Evolutionary conservation across 2,888 invertebrate genomes (phyloP), one percentile per base, ranked within the genome.

Genomic region (Euphydryas editha): DNA sequence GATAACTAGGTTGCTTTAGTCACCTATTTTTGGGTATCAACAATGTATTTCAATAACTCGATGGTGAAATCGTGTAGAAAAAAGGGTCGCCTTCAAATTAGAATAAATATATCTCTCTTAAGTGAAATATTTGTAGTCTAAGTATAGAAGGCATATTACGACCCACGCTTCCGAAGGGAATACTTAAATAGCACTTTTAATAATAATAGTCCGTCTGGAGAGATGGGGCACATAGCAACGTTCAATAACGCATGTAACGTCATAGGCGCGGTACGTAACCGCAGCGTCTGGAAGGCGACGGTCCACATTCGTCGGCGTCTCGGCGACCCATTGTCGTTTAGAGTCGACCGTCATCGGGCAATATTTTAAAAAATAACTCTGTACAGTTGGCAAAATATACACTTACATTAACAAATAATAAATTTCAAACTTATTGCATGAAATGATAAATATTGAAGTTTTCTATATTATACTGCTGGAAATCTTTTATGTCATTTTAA

Each of bases 351-450:
- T 65, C 64, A 58, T 54, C 44, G 59, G 62, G 47, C 58, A 39
- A 59, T 21, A 58, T 36, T 44, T 56, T 37, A 24, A 20, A 61
- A 62, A 62, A 61, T 67, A 57, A 69, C 69, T 73, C 70, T 73
- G 73, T 70, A 72, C 71, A 71, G 76, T 75, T 75, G 78, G 77
- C 82, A 81, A 77, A 80, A 78, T 79, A 76, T 76, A 74, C 74
- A 80, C 81, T 80, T 82, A 86, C 62, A 64, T 61, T n/a, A n/a
- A n/a, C n/a, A n/a, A n/a, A n/a, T n/a, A n/a, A 87, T 86, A 85
- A 81, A 82, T 89, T 88, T 87, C 81, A 88, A 88, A 90, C 89
- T 86, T 87, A 86, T 83, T 81, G 81, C 83, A 83, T 78, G 81
- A 84, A 85, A 85, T 85, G 84, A 87, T 84, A 86, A 85, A 85